phyloP scores from a whole-genome alignment of 2,888 invertebrate species.

The Minunthozetes semirufus region DNA sequence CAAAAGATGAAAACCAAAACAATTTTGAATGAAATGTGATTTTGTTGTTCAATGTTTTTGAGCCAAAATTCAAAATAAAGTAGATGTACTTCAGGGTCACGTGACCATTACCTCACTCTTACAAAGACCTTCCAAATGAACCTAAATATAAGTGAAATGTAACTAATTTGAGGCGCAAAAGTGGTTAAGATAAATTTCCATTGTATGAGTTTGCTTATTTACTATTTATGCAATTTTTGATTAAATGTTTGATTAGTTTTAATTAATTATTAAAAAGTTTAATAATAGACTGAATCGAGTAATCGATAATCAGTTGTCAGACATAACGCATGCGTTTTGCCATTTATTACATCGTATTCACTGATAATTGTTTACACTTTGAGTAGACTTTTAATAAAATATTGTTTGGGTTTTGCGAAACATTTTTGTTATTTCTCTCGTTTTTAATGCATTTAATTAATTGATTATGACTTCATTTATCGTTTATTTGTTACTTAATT shows the following conservation, averaged over 20 bases:
- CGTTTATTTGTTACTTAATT: neutral
- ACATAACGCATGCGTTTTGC: slow-evolving; percentile 13
- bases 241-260: neutral
- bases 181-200: too few species aligned
- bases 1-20: neutral
- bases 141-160: too few species aligned
- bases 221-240: neutral
- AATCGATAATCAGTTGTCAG: neutral
- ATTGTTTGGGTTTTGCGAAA: too few species aligned
- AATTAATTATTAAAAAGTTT: neutral
- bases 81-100: neutral
- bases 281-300: neutral
- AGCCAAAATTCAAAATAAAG: slow-evolving; percentile 8
- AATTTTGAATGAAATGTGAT: neutral
- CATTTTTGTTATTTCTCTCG: too few species aligned
- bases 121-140: neutral
- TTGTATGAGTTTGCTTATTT: too few species aligned
- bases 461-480: neutral
- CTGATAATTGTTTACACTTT: neutral
- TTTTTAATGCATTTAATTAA: too few species aligned
- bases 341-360: slow-evolving; percentile 3
- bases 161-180: too few species aligned
- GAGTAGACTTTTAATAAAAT: neutral
- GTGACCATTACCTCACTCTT: neutral
- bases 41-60: neutral